Conservation (phyloP, 2,888 invertebrate genomes). For the Pocota personata region DNA sequence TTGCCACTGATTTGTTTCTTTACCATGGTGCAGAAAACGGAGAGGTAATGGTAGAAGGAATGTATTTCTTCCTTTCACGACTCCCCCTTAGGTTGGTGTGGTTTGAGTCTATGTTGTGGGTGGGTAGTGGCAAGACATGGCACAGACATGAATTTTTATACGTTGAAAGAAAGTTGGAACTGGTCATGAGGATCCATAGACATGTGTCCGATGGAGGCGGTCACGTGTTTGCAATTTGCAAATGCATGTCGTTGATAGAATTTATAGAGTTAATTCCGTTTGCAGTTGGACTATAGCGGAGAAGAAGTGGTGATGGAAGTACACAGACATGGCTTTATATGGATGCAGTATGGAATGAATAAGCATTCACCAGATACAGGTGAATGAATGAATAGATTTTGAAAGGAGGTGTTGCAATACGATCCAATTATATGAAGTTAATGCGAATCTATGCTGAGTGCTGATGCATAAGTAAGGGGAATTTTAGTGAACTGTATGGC, state of each 20-base stretch:
- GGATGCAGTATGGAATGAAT: too few species aligned
- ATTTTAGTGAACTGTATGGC: too few species aligned
- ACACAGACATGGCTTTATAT: not conserved
- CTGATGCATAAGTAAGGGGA: too few species aligned
- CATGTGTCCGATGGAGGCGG: constrained; percentile 27
- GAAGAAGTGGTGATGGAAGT: not conserved
- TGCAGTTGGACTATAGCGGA: not conserved
- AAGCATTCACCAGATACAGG: too few species aligned
- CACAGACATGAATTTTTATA: constrained; percentile 13
- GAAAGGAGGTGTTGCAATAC: not conserved
- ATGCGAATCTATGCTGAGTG: too few species aligned
- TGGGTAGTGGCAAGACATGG: constrained; percentile 20
- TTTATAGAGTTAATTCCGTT: constrained; percentile 18
- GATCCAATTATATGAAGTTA: not conserved
- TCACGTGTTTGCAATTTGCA: constrained; percentile 40
- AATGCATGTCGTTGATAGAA: constrained; percentile 33
- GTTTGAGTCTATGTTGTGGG: not conserved
- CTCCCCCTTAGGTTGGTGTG: not conserved
- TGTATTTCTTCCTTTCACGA: constrained; percentile 13
- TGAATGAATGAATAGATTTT: not conserved
- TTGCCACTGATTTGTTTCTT: constrained; percentile 32
- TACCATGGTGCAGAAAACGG: not conserved
- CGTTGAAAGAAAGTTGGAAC: constrained; percentile 7
- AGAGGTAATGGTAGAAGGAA: not conserved
- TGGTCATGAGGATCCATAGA: constrained; percentile 14